Evolutionary conservation across 30 jellyfish, hydroid and myxozoan genomes (phyloP), one percentile per base, ranked within the genome.

Genomic region (Cassiopea xamachana): DNA sequence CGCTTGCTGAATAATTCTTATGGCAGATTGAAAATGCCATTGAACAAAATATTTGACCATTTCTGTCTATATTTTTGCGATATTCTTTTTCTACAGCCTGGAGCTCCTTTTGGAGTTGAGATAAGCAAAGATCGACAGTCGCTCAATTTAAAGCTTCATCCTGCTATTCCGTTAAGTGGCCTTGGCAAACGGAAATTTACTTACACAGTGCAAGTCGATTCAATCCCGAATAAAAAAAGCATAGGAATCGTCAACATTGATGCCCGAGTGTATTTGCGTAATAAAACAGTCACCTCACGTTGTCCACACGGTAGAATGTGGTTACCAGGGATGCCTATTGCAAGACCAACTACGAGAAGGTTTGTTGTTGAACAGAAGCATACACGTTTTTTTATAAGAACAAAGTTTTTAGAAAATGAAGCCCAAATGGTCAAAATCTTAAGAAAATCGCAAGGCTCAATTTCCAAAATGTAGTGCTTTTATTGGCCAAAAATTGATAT

Each of bases 291-390:
- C 15, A 87, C 82, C 18, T 89, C 97, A 19, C 61, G 72, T 82
- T 89, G 97, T 50, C 90, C 90, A 15, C 75, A 67, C 47, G 97
- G 97, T 48, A 82, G 92, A 46, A 80, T 89, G 97, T 75, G 90
- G 90, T 19, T 89, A 46, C 97, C 97, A 1, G 91, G 87, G 1
- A 89, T 82, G 92, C 92, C 97, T 5, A 70, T 82, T 19, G 72
- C 81, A 1, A 60, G 61, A 12, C 18, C 49, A 75, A 89, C 97
- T 0, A 73, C 78, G 39, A 64, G 61, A 89, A 81, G 97, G 97
- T 89, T 18, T 27, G 74, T 17, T 43, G 8, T 55, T 47, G 68
- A 39, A n/a, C n/a, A n/a, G n/a, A n/a, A n/a, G n/a, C n/a, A n/a
- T n/a, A n/a, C n/a, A n/a, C n/a, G n/a, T n/a, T n/a, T n/a, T n/a